phyloP scores from a whole-genome alignment of 2,888 invertebrate species.

The Bursaphelenchus okinawaensis region DNA sequence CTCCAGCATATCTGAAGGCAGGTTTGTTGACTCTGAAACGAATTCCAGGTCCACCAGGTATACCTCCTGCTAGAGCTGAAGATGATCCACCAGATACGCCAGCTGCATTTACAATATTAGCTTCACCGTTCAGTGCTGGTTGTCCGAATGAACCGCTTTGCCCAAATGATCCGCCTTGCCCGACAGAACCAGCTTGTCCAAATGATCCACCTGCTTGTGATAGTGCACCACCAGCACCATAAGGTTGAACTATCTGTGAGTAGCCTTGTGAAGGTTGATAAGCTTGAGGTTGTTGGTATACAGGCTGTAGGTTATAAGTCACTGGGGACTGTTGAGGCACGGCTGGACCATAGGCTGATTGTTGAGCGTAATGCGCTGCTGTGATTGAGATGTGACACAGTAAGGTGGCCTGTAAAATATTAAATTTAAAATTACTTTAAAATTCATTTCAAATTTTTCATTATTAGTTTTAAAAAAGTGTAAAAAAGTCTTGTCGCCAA shows the following conservation, averaged over 20 bases:
- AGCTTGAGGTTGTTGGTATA: background rate
- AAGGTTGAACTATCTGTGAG: background rate
- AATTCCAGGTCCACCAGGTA: conserved; percentile 44
- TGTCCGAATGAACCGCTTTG: background rate
- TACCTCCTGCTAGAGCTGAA: conserved; percentile 14
- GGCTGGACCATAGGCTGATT: background rate
- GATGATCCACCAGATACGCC: conserved; percentile 13
- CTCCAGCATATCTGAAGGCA: conserved; percentile 45
- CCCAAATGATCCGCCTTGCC: too few species aligned
- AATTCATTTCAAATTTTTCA: too few species aligned
- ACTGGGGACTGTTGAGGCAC: background rate
- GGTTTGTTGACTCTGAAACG: conserved; percentile 41
- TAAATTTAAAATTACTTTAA: too few species aligned
- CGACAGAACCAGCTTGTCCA: too few species aligned
- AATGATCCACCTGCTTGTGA: too few species aligned
- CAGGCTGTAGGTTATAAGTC: background rate
- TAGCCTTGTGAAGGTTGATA: background rate
- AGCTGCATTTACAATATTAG: background rate
- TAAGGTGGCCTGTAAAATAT: too few species aligned
- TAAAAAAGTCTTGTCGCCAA: too few species aligned
- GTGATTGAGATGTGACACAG: too few species aligned
- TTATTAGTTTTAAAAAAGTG: too few species aligned
- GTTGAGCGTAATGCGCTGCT: too few species aligned
- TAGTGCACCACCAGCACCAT: too few species aligned
- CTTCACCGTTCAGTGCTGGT: background rate